A percentile compares a stretch with the other conserved stretches of the same genome.
Evolutionary conservation across 2,797 vertebrate genomes (phyloP).

Genomic region (Rhinatrema bivittatum): DNA sequence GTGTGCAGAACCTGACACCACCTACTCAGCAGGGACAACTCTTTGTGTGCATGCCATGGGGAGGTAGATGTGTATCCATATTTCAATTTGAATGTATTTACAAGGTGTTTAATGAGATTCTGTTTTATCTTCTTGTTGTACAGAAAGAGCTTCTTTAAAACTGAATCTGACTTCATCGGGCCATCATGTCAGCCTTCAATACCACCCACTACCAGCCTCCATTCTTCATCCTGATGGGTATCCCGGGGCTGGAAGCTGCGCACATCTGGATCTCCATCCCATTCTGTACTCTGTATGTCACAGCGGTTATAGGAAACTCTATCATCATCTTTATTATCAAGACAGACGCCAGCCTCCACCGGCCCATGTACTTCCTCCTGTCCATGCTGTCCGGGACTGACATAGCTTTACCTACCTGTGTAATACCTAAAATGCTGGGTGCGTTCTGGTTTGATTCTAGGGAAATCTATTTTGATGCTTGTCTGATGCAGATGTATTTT

Average conservation of each 20-base stretch:
- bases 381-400: conserved; percentile 56
- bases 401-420: conserved; percentile 46
- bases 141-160: too few relatives aligned
- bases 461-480: conserved; percentile 51
- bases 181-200: background rate
- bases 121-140: too few relatives aligned
- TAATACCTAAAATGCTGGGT: conserved; percentile 58
- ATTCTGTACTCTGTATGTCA: conserved; percentile 11
- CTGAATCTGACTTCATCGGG: too few relatives aligned
- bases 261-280: conserved; percentile 18
- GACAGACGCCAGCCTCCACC: background rate
- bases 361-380: conserved; percentile 38
- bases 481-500: conserved; percentile 70
- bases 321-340: conserved; percentile 13
- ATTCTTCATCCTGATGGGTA: conserved; percentile 8
- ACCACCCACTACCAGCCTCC: background rate
- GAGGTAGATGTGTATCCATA: too few relatives aligned
- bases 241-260: conserved; percentile 13
- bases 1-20: too few relatives aligned
- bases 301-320: conserved; percentile 4
- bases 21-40: too few relatives aligned
- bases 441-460: conserved; percentile 48
- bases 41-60: too few relatives aligned
- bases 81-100: too few relatives aligned
- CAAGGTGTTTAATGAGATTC: too few relatives aligned